Base-by-base conservation (phyloP, 2,888 invertebrate genomes). In the Parnassius apollo region DNA sequence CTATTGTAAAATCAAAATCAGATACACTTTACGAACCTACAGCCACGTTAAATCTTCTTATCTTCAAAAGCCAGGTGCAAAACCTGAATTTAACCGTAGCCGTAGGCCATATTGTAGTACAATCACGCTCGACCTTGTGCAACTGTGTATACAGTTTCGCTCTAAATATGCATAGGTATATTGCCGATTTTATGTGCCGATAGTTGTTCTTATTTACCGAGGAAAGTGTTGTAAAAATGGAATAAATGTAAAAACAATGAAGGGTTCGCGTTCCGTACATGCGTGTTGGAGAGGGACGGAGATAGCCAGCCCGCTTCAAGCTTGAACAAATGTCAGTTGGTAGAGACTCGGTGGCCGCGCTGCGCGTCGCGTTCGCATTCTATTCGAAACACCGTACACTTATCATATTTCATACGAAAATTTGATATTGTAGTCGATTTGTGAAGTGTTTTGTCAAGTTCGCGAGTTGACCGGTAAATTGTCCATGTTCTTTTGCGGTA, bases 321-420 rank as follows among this genome's bases (percentile, higher is more conserved):
- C 72, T 73, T 66, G 76, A 75, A 75, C 71, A 71, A 74, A 78
- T 85, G 86, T 79, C 88, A 91, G 91, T 91, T 76, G 85, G 75
- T 56, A 48, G 64, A 55, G 73, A 80, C 78, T 80, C 84, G 87
- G 80, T 80, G 83, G 83, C 75, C 82, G 84, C 73, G 80, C 74
- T 73, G 85, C 71, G 80, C 76, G 90, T 77, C 68, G 78, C 72
- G 75, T 78, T 68, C 58, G 65, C 59, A 61, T 65, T 70, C 66
- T 67, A 62, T 69, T 71, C 75, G 75, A 77, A 77, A 82, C 75
- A 76, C 78, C 76, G 83, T 83, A 85, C 91, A 91, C 91, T 87
- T 91, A 90, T 91, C 90, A 84, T 88, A 88, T 91, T 91, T 91
- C 86, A 85, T 85, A 85, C 77, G 84, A 87, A 91, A 91, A 86